These are phyloP conservation scores for Tipula helvola DNA, from an alignment of 2,888 invertebrate genomes.

Conservation along the genomic window DNA sequence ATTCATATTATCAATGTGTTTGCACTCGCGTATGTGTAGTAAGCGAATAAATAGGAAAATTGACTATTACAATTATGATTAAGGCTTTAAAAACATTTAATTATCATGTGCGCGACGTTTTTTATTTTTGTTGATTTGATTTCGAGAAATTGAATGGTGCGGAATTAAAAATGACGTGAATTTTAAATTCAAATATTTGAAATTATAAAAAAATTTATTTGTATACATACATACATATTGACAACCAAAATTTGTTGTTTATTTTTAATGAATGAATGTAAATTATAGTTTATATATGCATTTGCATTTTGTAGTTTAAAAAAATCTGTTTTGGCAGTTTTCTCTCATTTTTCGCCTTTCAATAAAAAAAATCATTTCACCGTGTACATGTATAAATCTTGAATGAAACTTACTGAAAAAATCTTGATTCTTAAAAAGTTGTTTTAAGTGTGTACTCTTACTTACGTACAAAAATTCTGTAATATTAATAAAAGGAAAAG, in stretches of 20 bases:
- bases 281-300: background rate
- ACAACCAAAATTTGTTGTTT: background rate
- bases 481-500: background rate
- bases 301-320: background rate
- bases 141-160: background rate
- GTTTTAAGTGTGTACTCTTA: background rate
- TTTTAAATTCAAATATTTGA: background rate
- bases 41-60: background rate
- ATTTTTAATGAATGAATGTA: background rate
- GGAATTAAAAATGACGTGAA: background rate
- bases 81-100: background rate
- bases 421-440: background rate
- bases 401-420: background rate
- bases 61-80: background rate
- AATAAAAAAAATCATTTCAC: background rate
- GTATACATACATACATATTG: background rate
- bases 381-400: background rate
- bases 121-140: background rate
- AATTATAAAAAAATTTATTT: background rate
- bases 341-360: background rate
- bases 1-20: background rate
- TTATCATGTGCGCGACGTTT: background rate
- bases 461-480: background rate
- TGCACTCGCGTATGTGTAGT: background rate
- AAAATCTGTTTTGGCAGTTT: background rate